Base-by-base conservation (phyloP, 2,888 invertebrate genomes). In the Abrostola triplasia region DNA sequence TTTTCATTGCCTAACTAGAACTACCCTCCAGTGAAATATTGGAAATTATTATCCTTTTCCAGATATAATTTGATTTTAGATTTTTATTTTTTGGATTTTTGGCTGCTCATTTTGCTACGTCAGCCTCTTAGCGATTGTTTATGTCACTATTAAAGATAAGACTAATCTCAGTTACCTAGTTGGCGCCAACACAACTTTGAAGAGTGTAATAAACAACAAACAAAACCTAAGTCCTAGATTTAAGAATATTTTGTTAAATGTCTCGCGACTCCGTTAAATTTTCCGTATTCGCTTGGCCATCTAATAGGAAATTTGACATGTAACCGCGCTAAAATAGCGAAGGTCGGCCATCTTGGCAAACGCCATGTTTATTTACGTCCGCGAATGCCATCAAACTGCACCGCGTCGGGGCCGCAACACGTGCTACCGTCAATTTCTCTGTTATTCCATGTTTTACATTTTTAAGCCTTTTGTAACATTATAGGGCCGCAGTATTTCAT, bases 261-360 rank as follows among this genome's bases (percentile, higher is more conserved):
- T 47, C 37, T 68, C 56, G 49, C 63, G 64, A 71, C 47, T 71
- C 61, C 68, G 57, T 70, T 73, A 71, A 71, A 70, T 72, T 77
- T 80, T 72, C 78, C 80, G 76, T 79, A 76, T 86, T 84, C 61
- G 73, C 78, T 83, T 84, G 84, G 87, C 84, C 80, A 80, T 84
- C 76, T 87, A 83, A 83, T 86, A 86, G 84, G 80, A 82, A 89
- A 84, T 88, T 88, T 85, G 87, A 85, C 88, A 84, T 79, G 82
- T 85, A 87, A 87, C 85, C 82, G 81, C 80, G 86, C 86, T 90
- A 89, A 92, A 93, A 92, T 92, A 93, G 89, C 89, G 93, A 94
- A 94, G 94, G 94, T 88, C 94, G 88, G 85, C 87, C 91, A 90
- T 92, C 88, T 94, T 94, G 94, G 94, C 94, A 93, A 79, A 85